phyloP scores from a whole-genome alignment of 2,113 vertebrate genomes.

The Reinhardtius hippoglossoides region DNA sequence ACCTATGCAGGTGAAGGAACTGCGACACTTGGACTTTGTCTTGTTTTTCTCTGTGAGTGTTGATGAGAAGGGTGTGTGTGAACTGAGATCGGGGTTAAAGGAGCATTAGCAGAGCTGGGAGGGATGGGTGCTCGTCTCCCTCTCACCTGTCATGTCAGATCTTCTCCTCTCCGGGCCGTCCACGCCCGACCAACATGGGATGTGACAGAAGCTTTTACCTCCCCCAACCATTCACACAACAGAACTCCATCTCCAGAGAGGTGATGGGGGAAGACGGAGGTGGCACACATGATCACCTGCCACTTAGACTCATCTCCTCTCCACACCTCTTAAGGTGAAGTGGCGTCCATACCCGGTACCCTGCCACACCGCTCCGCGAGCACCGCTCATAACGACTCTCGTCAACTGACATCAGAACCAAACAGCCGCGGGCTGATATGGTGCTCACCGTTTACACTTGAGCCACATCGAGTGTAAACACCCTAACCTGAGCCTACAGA shows the following conservation, averaged over 20 bases:
- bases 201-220: slow-evolving; percentile 82
- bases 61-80: slow-evolving; percentile 32
- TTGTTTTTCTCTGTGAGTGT: background rate
- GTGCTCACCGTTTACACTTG: slow-evolving; percentile 65
- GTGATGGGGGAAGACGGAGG: slow-evolving; percentile 20
- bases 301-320: slow-evolving; percentile 69
- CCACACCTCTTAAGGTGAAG: slow-evolving; percentile 73
- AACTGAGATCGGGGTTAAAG: slow-evolving; percentile 63
- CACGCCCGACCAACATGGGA: slow-evolving; percentile 46
- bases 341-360: slow-evolving; percentile 68
- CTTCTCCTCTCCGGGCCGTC: slow-evolving; percentile 67
- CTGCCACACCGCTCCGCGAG: slow-evolving; percentile 45
- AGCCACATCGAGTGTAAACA: slow-evolving; percentile 63
- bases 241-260: background rate
- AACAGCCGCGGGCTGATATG: slow-evolving; percentile 25
- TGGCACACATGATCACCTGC: slow-evolving; percentile 68
- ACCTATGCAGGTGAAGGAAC: slow-evolving; percentile 16
- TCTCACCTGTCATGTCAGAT: slow-evolving; percentile 84
- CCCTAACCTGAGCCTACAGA: slow-evolving; percentile 49
- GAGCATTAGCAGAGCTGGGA: slow-evolving; percentile 57
- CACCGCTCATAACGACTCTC: slow-evolving; percentile 25
- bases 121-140: slow-evolving; percentile 51
- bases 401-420: slow-evolving; percentile 41
- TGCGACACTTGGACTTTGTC: slow-evolving; percentile 3
- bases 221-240: slow-evolving; percentile 50